phyloP scores from a whole-genome alignment of 2,888 invertebrate genomes.

The Ecdyonurus torrentis region DNA sequence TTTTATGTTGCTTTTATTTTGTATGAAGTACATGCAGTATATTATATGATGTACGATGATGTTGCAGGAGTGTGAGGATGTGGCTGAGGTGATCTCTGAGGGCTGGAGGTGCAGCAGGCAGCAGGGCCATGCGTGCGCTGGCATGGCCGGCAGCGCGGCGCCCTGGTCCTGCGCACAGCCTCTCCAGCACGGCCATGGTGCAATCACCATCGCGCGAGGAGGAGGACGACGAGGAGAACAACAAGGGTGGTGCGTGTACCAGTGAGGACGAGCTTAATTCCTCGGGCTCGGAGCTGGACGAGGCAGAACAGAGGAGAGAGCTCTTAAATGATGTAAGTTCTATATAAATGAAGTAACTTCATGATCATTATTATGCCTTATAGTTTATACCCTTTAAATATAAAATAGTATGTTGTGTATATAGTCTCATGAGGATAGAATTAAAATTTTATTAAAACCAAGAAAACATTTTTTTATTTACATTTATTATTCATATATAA shows the following conservation, averaged over 20 bases:
- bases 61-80: neutral
- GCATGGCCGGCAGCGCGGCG: constrained; percentile 2
- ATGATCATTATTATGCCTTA: too few species aligned
- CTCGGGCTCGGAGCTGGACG: constrained; percentile 49
- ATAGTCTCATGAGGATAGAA: too few species aligned
- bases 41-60: too few species aligned
- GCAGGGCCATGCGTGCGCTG: constrained; percentile 1
- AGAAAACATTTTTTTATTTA: too few species aligned
- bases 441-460: too few species aligned
- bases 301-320: constrained; percentile 56
- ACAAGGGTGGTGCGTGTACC: constrained; percentile 14
- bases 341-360: too few species aligned
- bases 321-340: constrained; percentile 61
- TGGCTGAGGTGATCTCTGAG: too few species aligned
- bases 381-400: too few species aligned
- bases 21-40: too few species aligned
- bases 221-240: constrained; percentile 8
- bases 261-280: constrained; percentile 15
- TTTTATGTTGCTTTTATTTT: too few species aligned
- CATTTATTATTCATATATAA: too few species aligned
- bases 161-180: neutral
- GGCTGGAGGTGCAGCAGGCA: neutral
- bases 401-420: too few species aligned
- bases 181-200: constrained; percentile 1
- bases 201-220: neutral